Evolutionary conservation across 2,113 vertebrate genomes (phyloP).

Genomic region (Onychostruthus taczanowskii): DNA sequence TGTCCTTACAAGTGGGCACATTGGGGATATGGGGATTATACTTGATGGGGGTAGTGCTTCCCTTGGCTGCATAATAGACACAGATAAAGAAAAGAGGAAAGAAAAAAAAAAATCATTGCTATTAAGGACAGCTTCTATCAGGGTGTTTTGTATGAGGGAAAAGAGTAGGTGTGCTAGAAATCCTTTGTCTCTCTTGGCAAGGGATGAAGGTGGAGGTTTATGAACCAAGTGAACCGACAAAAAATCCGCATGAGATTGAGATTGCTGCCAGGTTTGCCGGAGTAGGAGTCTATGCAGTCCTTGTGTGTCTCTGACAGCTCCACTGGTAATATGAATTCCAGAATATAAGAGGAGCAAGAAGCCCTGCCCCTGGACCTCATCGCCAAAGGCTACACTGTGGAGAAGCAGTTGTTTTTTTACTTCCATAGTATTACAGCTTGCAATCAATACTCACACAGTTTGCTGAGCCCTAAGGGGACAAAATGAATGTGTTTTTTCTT

Average conservation of each 20-base stretch:
- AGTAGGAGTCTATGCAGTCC: neutral
- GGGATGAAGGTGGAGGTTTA: neutral
- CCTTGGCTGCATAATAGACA: neutral
- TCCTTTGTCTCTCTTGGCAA: neutral
- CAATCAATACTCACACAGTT: neutral
- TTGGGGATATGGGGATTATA: rapidly evolving
- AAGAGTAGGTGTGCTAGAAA: neutral
- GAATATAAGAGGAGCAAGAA: neutral
- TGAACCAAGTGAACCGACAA: neutral
- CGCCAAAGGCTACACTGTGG: neutral
- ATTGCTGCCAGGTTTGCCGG: neutral
- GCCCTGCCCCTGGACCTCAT: neutral
- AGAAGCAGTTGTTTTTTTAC: neutral
- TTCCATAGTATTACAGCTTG: neutral
- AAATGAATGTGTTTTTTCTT: neutral
- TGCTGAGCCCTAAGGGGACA: neutral
- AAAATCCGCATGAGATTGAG: neutral
- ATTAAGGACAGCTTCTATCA: neutral
- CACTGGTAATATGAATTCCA: neutral
- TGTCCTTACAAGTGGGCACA: neutral
- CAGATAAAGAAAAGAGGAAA: neutral
- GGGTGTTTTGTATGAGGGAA: neutral
- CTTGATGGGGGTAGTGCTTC: neutral
- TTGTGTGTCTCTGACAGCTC: neutral
- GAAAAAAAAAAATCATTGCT: rapidly evolving